Evolutionary conservation across 2,888 invertebrate species (phyloP).

Genomic region (Oligia latruncula): DNA sequence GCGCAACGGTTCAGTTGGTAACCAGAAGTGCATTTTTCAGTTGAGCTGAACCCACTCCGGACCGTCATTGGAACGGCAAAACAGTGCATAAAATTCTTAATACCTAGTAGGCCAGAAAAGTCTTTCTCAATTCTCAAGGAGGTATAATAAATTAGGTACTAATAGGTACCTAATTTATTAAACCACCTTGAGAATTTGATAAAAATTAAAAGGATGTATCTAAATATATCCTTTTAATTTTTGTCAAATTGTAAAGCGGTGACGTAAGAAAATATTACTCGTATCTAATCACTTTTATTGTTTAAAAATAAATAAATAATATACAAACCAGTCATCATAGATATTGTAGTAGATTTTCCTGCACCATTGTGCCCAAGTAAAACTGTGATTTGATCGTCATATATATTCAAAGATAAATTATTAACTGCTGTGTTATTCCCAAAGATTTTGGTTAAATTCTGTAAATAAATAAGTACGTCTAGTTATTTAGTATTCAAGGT

Average conservation of each 20-base stretch:
- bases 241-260: neutral
- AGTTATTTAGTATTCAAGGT: slow-evolving; percentile 3
- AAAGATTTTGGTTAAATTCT: slow-evolving; percentile 91
- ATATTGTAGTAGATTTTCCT: slow-evolving; percentile 98
- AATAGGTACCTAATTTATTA: no score
- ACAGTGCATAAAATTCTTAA: neutral
- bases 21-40: slow-evolving; percentile 41
- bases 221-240: no score
- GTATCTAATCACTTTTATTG: neutral
- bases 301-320: neutral
- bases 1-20: slow-evolving; percentile 30
- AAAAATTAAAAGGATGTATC: no score
- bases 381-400: slow-evolving; percentile 96
- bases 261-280: neutral
- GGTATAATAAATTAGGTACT: neutral
- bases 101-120: neutral
- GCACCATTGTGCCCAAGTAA: slow-evolving; percentile 93
- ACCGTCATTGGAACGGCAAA: slow-evolving; percentile 6
- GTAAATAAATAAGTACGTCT: slow-evolving; percentile 71
- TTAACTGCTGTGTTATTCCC: slow-evolving; percentile 91
- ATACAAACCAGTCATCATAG: slow-evolving; percentile 94
- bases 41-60: slow-evolving; percentile 37
- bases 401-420: slow-evolving; percentile 94
- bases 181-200: no score
- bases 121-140: neutral